phyloP scores from a whole-genome alignment of 1,140 invertebrate genomes.

The Drosophila kepulauana region DNA sequence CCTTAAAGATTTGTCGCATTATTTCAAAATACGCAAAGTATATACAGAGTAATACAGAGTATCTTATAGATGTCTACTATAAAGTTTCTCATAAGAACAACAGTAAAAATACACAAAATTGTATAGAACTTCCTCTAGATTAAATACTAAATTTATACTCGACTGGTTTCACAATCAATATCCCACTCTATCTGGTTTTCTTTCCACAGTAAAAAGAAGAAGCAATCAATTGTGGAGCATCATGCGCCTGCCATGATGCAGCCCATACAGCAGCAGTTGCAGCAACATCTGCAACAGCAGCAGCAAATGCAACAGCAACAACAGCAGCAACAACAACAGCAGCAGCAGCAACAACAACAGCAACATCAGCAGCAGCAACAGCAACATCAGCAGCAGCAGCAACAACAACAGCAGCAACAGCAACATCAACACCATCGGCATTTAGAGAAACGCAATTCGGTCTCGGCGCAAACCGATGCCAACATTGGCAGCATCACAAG shows the following conservation, averaged over 20 bases:
- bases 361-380: constrained; percentile 67
- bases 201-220: constrained; percentile 71
- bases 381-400: constrained; percentile 50
- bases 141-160: too few relatives aligned
- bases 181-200: too few relatives aligned
- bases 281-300: constrained; percentile 64
- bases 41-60: too few relatives aligned
- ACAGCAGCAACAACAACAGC: constrained; percentile 44
- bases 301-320: constrained; percentile 65
- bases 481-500: constrained; percentile 74
- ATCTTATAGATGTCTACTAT: too few relatives aligned
- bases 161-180: too few relatives aligned
- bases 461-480: constrained; percentile 80
- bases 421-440: constrained; percentile 70
- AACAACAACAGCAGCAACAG: constrained; percentile 62
- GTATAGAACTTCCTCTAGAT: too few relatives aligned
- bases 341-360: constrained; percentile 51
- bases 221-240: constrained; percentile 68
- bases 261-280: constrained; percentile 78
- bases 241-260: constrained; percentile 73
- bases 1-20: too few relatives aligned
- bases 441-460: constrained; percentile 78
- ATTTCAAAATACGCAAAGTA: too few relatives aligned
- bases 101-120: too few relatives aligned
- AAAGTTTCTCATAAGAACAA: too few relatives aligned